phyloP scores from a whole-genome alignment of 2,113 vertebrate genomes.

The Albula goreensis region DNA sequence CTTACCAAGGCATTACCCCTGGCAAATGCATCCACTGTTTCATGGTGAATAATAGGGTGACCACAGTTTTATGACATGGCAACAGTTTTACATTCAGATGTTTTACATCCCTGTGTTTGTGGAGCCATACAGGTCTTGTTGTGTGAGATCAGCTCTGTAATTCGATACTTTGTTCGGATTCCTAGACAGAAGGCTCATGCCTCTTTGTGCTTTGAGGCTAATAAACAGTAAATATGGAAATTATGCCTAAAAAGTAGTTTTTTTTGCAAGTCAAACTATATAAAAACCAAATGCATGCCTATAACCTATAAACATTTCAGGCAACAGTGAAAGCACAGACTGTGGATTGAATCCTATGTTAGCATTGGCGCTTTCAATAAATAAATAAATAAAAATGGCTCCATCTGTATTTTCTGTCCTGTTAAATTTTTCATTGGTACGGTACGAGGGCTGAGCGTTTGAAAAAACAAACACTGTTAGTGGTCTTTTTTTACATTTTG shows the following conservation, averaged over 20 bases:
- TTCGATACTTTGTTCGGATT: neutral
- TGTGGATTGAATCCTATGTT: conserved; percentile 42
- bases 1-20: too few relatives aligned
- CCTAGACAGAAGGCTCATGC: too few relatives aligned
- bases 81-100: neutral
- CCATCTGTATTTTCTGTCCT: conserved; percentile 59
- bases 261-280: too few relatives aligned
- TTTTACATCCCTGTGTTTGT: neutral
- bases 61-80: neutral
- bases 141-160: neutral
- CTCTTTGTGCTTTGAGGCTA: neutral
- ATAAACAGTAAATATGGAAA: too few relatives aligned
- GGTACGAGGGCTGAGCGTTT: conserved; percentile 57
- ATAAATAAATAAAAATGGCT: conserved; percentile 47
- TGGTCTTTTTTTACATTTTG: neutral
- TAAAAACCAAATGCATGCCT: neutral
- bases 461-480: conserved; percentile 10
- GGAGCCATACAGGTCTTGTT: neutral
- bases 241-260: too few relatives aligned
- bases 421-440: conserved; percentile 58
- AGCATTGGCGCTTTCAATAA: conserved; percentile 46
- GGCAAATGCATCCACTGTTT: too few relatives aligned
- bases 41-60: neutral
- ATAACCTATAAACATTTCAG: conserved; percentile 4
- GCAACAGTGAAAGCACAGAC: neutral